Evolutionary conservation across 2,797 vertebrate genomes (phyloP).

Genomic region (Dallia pectoralis): DNA sequence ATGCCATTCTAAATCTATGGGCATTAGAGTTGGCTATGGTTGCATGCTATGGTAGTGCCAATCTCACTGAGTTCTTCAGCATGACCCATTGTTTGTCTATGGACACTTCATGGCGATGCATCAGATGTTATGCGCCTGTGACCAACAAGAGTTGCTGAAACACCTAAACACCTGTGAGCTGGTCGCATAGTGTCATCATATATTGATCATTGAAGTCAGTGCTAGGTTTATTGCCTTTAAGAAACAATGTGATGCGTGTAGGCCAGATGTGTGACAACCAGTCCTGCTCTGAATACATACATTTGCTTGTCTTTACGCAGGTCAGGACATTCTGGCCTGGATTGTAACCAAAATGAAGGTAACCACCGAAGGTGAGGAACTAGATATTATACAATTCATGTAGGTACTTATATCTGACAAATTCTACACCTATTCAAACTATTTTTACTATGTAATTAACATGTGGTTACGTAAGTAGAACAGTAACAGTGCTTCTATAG

Average conservation of each 20-base stretch:
- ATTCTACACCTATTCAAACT: background rate
- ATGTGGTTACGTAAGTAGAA: background rate
- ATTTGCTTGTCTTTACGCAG: conserved; percentile 58
- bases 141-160: too few relatives aligned
- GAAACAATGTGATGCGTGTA: background rate
- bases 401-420: background rate
- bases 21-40: too few relatives aligned
- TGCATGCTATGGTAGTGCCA: too few relatives aligned
- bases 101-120: too few relatives aligned
- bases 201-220: background rate
- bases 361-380: conserved; percentile 75
- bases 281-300: background rate
- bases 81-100: too few relatives aligned
- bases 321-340: conserved; percentile 84
- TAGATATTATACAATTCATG: background rate
- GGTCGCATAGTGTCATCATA: background rate
- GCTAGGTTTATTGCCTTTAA: background rate
- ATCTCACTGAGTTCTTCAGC: too few relatives aligned
- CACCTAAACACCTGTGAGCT: too few relatives aligned
- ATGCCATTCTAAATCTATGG: too few relatives aligned
- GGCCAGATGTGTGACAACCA: background rate
- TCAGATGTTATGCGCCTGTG: too few relatives aligned
- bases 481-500: background rate
- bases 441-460: background rate
- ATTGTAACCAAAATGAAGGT: conserved; percentile 80